Conservation (phyloP, 2,888 invertebrate species). For the Notodonta dromedarius region DNA sequence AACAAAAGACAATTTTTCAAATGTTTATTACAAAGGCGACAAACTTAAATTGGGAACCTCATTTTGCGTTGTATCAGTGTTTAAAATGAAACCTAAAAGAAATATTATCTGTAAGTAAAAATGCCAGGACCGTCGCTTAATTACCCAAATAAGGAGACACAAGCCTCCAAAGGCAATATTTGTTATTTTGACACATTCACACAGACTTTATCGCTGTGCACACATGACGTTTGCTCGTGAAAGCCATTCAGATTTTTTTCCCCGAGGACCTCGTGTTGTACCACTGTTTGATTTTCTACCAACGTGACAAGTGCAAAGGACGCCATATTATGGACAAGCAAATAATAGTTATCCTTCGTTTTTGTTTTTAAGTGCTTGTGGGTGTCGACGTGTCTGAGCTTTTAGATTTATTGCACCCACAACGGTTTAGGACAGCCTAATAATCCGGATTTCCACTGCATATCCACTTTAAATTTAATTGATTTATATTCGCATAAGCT, state of each 20-base stretch:
- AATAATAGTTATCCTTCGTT: constrained; percentile 69
- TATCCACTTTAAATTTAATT: constrained; percentile 34
- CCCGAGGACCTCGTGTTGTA: constrained; percentile 58
- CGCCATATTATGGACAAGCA: constrained; percentile 69
- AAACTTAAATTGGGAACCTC: too few species aligned
- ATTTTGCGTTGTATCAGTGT: too few species aligned
- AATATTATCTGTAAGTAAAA: not conserved
- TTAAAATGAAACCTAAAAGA: not conserved
- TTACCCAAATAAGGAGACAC: constrained; percentile 61
- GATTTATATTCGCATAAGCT: constrained; percentile 30
- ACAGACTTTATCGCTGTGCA: constrained; percentile 78
- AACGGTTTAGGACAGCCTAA: constrained; percentile 42
- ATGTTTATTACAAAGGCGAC: too few species aligned
- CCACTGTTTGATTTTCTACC: constrained; percentile 78
- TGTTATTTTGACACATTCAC: constrained; percentile 84
- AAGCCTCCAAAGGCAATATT: constrained; percentile 74
- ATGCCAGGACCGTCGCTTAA: constrained; percentile 52
- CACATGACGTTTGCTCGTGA: constrained; percentile 80
- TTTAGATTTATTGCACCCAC: constrained; percentile 55
- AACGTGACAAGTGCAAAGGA: constrained; percentile 81
- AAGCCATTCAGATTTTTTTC: constrained; percentile 78
- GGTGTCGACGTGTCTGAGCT: constrained; percentile 51
- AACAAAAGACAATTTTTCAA: too few species aligned
- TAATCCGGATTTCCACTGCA: constrained; percentile 38
- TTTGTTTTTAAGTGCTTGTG: constrained; percentile 62